These are phyloP conservation scores for Troides oblongomaculatus DNA, from an alignment of 2,888 invertebrate genomes.

Conservation along the genomic window DNA sequence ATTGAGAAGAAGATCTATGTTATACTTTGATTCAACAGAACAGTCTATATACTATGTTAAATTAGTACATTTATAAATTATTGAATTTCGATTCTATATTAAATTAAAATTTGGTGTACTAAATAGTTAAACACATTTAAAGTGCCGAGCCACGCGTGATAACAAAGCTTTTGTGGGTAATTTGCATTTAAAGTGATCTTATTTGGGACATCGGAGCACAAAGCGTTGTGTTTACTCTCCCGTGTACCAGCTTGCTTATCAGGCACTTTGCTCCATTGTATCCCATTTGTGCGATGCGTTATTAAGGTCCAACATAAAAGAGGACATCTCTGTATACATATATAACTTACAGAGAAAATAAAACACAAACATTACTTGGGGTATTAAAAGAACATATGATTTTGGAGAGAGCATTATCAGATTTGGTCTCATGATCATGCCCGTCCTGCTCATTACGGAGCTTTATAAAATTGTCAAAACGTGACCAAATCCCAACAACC, in stretches of 20 bases:
- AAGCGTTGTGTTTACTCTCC: conserved; percentile 45
- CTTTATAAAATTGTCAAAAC: too few species aligned
- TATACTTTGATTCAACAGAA: too few species aligned
- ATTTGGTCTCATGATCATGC: too few species aligned
- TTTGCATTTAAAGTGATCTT: conserved; percentile 71
- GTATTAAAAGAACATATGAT: not conserved
- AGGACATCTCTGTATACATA: not conserved
- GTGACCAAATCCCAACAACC: too few species aligned
- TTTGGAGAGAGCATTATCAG: too few species aligned
- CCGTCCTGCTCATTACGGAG: too few species aligned
- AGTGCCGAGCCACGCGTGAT: conserved; percentile 36
- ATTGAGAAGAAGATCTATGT: too few species aligned
- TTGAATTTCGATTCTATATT: conserved; percentile 7
- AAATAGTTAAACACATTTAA: conserved; percentile 35
- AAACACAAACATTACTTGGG: not conserved
- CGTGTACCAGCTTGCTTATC: conserved; percentile 25
- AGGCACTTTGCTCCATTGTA: conserved; percentile 18
- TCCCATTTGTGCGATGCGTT: not conserved
- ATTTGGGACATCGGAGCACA: conserved; percentile 52
- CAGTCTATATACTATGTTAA: not conserved
- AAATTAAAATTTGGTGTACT: conserved; percentile 15
- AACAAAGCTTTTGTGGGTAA: conserved; percentile 49
- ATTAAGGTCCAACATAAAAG: conserved; percentile 1
- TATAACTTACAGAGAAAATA: not conserved
- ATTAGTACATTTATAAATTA: not conserved